phyloP scores from a whole-genome alignment of 2,888 invertebrate species.

The Odontomyia ornata region DNA sequence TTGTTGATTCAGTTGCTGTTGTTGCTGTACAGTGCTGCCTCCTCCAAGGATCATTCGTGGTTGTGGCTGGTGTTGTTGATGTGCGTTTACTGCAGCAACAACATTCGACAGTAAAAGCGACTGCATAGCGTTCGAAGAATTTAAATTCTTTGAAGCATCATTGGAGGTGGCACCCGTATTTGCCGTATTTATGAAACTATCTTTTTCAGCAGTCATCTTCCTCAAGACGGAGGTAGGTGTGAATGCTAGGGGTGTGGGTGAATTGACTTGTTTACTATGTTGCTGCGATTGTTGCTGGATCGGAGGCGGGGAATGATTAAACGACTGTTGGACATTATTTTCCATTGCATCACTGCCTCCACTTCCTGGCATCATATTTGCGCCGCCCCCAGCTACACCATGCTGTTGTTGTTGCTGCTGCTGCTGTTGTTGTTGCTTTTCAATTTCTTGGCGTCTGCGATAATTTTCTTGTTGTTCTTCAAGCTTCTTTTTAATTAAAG shows the following conservation, averaged over 20 bases:
- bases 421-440: slow-evolving; percentile 52
- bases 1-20: slow-evolving; percentile 47
- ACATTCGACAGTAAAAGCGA: slow-evolving; percentile 53
- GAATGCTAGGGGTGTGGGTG: slow-evolving; percentile 82
- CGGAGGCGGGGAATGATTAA: slow-evolving; percentile 27
- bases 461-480: slow-evolving; percentile 88
- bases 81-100: slow-evolving; percentile 54
- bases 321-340: background rate
- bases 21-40: slow-evolving; percentile 47
- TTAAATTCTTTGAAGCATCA: slow-evolving; percentile 48
- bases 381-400: background rate
- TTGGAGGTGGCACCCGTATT: background rate
- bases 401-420: slow-evolving; percentile 46
- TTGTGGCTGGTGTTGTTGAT: slow-evolving; percentile 52
- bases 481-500: slow-evolving; percentile 86
- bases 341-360: background rate
- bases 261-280: slow-evolving; percentile 59
- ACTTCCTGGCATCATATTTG: background rate
- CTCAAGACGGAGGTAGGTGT: slow-evolving; percentile 93
- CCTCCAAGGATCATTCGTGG: slow-evolving; percentile 46
- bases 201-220: slow-evolving; percentile 93
- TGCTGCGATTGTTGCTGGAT: slow-evolving; percentile 52
- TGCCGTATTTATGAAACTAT: slow-evolving; percentile 65
- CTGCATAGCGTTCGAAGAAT: slow-evolving; percentile 50
- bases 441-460: slow-evolving; percentile 78